Evolutionary conservation across 1,140 invertebrate genomes (phyloP), one percentile per base, ranked within the genome.

Genomic region (Trachymyrmex cornetzi): DNA sequence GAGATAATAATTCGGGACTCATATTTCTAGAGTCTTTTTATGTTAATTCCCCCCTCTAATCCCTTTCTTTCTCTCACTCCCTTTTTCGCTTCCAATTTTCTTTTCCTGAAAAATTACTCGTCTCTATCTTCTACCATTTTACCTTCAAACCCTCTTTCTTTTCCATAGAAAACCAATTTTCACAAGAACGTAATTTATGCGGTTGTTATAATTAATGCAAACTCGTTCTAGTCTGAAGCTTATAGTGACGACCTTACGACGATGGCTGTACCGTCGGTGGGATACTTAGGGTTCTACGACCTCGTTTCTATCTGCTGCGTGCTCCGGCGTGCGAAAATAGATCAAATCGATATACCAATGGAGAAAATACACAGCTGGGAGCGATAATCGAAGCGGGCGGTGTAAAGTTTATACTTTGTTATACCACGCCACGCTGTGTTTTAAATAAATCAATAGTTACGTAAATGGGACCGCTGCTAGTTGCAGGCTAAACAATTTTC

Each of bases 281-380:
- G 55, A 75, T 75, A 61, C 69, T 84, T 74, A 19, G 55, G 12
- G 80, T 84, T 84, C 80, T 84, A 74, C 69, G 80, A 84, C 80
- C 80, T 34, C 80, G 80, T 84, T 84, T 75, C 80, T 75, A 74
- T 61, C 50, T n/a, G 34, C 69, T 74, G 67, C 67, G 67, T 74
- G 30, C 77, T 55, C 48, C 48, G 66, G 22, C 38, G 57, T 59
- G 69, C 69, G 80, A 75, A 84, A 84, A 84, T 84, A 84, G 80
- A 84, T 84, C 80, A 84, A 84, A 84, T 84, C 80, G 63, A 84
- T 84, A 84, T 63, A 72, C 24, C 80, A 74, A 84, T 84, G 38
- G 19, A 75, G 72, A 74, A 61, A 74, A 82, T 71, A 82, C 64
- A 71, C 38, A 38, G 48, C 55, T 27, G 67, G 19, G 16, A 61